Base-by-base conservation (phyloP, 2,888 invertebrate species). In the Drosophila nigricruria region DNA sequence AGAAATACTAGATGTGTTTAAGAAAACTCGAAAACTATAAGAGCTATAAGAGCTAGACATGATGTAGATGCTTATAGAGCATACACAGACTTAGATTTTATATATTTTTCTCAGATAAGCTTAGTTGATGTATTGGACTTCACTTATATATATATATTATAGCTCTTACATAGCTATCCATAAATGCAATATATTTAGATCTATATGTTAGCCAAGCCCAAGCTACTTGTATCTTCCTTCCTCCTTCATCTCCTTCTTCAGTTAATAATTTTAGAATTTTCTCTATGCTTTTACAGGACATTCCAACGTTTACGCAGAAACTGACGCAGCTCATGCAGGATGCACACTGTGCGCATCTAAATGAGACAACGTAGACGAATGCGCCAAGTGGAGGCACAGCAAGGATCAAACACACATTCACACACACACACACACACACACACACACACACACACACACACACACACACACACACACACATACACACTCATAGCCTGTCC, bases 221-320 rank as follows among this genome's bases (percentile, higher is more conserved):
- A 12, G 12, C 4, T 18, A 40, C 12, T 2, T 43, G 2, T 43
- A 43, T 23, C 16, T 25, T 9, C 4, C n/a, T n/a, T 4, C 1
- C 8, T n/a, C 10, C 8, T 27, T 8, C 3, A 1, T 16, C 43
- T 16, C 1, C n/a, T 5, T 27, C 25, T n/a, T n/a, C n/a, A n/a
- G n/a, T n/a, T 9, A 40, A 18, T 45, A 25, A n/a, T 45, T n/a
- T 27, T 27, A 16, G 1, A 23, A 18, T 23, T 10, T 4, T 14
- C 8, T 34, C 2, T 34, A 4, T 6, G 8, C 20, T 20, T 16
- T n/a, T n/a, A n/a, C 79, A 93, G 93, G 93, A 93, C 91, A 91
- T 93, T 89, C 93, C 93, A 90, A 93, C 93, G 82, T 93, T 93
- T 90, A 91, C 92, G 71, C 91, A 91, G 81, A 92, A 92, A 82